A percentile compares a stretch with the other conserved stretches of the same genome.
These are phyloP conservation scores for Hypselothyrea guttata DNA, from an alignment of 2,888 invertebrate genomes.

Conservation along the genomic window DNA sequence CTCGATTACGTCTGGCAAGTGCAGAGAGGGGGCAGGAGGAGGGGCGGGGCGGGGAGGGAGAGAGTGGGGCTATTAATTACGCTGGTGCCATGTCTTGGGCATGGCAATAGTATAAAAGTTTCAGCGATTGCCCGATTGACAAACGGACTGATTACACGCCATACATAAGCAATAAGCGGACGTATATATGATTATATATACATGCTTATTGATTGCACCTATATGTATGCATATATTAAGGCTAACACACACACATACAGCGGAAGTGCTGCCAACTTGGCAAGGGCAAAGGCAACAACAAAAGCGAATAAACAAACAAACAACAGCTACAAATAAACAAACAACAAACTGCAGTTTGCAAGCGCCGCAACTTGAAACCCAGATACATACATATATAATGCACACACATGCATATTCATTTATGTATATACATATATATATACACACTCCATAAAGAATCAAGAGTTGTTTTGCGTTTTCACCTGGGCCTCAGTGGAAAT, in stretches of 20 bases:
- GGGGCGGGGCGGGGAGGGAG: neutral
- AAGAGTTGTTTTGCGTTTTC: constrained; percentile 24
- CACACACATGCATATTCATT: no score
- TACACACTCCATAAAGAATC: neutral
- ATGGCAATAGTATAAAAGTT: constrained; percentile 36
- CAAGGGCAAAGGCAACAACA: constrained; percentile 28
- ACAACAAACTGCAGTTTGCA: no score
- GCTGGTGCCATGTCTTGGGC: constrained; percentile 7
- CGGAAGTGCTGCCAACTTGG: constrained; percentile 31
- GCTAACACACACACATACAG: neutral
- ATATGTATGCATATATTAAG: neutral
- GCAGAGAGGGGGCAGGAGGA: no score
- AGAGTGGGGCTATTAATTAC: constrained; percentile 36
- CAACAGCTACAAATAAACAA: constrained; percentile 6
- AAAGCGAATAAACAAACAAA: constrained; percentile 1
- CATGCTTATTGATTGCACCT: constrained; percentile 1
- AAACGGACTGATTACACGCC: constrained; percentile 36
- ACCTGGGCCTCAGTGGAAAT: constrained; percentile 49
- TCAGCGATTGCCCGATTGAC: constrained; percentile 30
- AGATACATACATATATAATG: neutral
- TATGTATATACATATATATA: no score
- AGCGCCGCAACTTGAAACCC: constrained; percentile 3
- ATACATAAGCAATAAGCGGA: constrained; percentile 6
- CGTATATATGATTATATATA: neutral
- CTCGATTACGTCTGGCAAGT: neutral